Base-by-base conservation (phyloP, 1,140 invertebrate species). In the Andrena cerasifolii region DNA sequence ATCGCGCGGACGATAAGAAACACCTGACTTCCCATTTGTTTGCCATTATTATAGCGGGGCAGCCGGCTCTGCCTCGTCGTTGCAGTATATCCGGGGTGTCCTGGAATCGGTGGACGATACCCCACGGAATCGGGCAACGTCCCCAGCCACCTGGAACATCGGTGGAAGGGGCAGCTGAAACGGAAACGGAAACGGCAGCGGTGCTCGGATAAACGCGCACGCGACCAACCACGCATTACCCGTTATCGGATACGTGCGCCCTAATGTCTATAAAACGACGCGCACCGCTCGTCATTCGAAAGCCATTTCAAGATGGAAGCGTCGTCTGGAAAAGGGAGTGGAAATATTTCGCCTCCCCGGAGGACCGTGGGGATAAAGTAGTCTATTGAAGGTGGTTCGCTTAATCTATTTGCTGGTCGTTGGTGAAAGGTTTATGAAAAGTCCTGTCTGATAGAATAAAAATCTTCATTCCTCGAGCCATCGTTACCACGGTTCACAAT, bases 1-100 rank as follows among this genome's bases (percentile, higher is more conserved):
- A 51, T 36, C 56, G 33, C 2, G 24, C 16, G 4, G 26, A n/a
- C 71, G 78, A 79, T 79, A 79, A 79, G 78, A 36, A 67, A 66
- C 54, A 79, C 72, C 61, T 73, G 78, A 59, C 77, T 74, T 79
- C 36, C 71, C 78, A 61, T 79, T 79, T 76, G 45, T 79, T 79
- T 53, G 26, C 54, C 45, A 47, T 65, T 75, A 68, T 79, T 75
- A 67, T 28, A 26, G 33, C 6, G 12, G 7, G 26, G 18, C 45
- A 47, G 43, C 56, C 16, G 40, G 40, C 36, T 26, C 33, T 26
- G 24, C 26, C 14, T 58, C 31, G 61, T 31, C 58, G 58, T 61
- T 40, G 18, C 33, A 10, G 6, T 26, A 5, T 28, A 67, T 58
- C 51, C 16, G 56, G 16, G 40, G 1, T 21, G 10, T 51, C 28